Evolutionary conservation across 2,888 invertebrate species (phyloP), one percentile per base, ranked within the genome.

Genomic region (Mythimna vitellina): DNA sequence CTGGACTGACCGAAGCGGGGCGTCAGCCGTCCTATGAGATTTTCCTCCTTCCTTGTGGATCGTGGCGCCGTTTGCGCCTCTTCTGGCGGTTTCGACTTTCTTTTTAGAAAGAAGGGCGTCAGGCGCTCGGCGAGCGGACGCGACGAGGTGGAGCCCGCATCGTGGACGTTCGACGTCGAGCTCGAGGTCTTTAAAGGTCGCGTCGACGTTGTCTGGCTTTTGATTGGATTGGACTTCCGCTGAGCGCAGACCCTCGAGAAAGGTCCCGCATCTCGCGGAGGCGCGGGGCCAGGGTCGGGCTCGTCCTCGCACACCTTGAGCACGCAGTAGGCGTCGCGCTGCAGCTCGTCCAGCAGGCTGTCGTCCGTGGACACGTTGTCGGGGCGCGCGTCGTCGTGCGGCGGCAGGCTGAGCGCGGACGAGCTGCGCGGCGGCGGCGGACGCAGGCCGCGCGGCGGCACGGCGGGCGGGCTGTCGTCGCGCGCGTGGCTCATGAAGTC

Each of bases 391-490:
- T 69, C 72, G 76, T 70, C 98, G 97, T 77, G 68, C 20, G 69
- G 75, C 35, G 65, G 76, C 61, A 74, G 68, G 97, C 81, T 97
- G 97, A 82, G 98, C 97, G 97, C 83, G 98, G 95, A 84, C 97
- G 68, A 51, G 29, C 54, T 97, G 97, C 90, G 66, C 54, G 57
- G 61, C 74, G 97, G 61, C 81, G 88, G 84, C 71, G 77, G 88
- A 77, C 62, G 70, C 87, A 56, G 90, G 0, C 91, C 81, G 65
- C 86, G 81, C 89, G 72, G 89, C 77, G 94, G 94, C 46, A 93
- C 93, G 35, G 92, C 92, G 35, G 94, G 93, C 56, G 93, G 94
- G 62, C 87, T 77, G 12, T 82, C 78, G 46, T 65, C 75, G 89
- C 89, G 84, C 88, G 88, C 85, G 65, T 78, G 85, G 65, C 91